Base-by-base conservation (phyloP, 2,888 invertebrate species). In the Boloria selene region DNA sequence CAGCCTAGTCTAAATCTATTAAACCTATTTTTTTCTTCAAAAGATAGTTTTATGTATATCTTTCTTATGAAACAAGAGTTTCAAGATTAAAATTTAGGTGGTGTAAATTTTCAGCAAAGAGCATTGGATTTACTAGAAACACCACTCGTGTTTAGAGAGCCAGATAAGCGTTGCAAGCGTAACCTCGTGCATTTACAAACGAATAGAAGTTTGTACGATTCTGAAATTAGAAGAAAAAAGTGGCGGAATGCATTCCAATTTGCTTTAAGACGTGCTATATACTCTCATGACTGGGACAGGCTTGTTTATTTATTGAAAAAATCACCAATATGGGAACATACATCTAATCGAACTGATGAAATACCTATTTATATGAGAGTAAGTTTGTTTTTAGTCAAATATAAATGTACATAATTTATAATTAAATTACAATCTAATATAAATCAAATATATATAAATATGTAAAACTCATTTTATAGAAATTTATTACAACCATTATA, bases 251-350 rank as follows among this genome's bases (percentile, higher is more conserved):
- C 68, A 0, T 80, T 76, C 55, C 74, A 82, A 13, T 58, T 75
- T 7, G 81, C 83, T 0, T 61, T 87, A 22, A 75, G 78, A 45
- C 78, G 75, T 16, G 89, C 92, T 0, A 80, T 91, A 13, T 87
- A 89, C 52, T 77, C 84, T 0, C 92, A 92, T 16, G 79, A 90
- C 62, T 92, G 91, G 91, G 81, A 88, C 61, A 86, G 84, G 64
- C 71, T 91, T 2, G 60, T 86, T 18, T 88, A 83, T 68, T 70
- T 92, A 10, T 70, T 92, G 49, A 85, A 80, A 64, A 86, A 84
- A 64, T 80, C 81, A 3, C 87, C 89, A 0, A 80, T 81, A 0
- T 86, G 83, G 82, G 80, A 85, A 63, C 83, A 86, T 70, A 62
- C 59, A 1, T 31, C 65, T 1, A 52, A 64, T 13, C 47, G 54